Percentiles rank a stretch among this genome's conserved stretches.
Conservation (phyloP, 1,140 invertebrate species). For the Drosophila paulistorum region DNA sequence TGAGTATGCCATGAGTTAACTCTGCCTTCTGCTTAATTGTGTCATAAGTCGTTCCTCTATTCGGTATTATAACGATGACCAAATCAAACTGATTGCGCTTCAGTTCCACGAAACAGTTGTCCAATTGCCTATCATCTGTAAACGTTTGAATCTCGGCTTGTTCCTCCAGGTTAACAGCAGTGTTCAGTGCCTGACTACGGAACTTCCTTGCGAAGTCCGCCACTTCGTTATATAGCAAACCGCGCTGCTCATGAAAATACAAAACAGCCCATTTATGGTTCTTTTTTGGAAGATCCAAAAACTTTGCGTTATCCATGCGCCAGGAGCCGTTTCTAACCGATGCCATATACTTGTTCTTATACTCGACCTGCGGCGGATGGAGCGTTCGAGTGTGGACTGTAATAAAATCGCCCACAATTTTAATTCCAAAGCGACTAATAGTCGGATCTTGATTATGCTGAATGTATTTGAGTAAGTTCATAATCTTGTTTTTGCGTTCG, state of each 20-base stretch:
- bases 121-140: constrained; percentile 38
- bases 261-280: constrained; percentile 70
- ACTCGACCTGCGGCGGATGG: constrained; percentile 84
- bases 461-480: constrained; percentile 84
- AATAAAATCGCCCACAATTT: constrained; percentile 84
- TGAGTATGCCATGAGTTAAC: constrained; percentile 88
- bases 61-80: constrained; percentile 85
- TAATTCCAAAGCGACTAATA: constrained; percentile 86
- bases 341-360: constrained; percentile 62
- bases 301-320: constrained; percentile 50
- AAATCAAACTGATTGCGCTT: constrained; percentile 43
- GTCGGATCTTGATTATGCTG: constrained; percentile 83
- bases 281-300: constrained; percentile 37
- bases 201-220: constrained; percentile 28
- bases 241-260: constrained; percentile 4
- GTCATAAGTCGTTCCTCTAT: constrained; percentile 83
- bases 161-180: constrained; percentile 34
- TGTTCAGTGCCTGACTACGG: background rate
- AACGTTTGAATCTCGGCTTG: constrained; percentile 42
- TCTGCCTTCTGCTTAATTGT: constrained; percentile 91
- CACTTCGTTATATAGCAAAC: constrained; percentile 27
- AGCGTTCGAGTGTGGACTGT: constrained; percentile 85
- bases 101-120: constrained; percentile 45
- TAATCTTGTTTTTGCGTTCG: constrained; percentile 86
- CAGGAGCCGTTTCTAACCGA: constrained; percentile 52